Conservation (phyloP, 2,113 vertebrate genomes). For the Regulus satrapa region DNA sequence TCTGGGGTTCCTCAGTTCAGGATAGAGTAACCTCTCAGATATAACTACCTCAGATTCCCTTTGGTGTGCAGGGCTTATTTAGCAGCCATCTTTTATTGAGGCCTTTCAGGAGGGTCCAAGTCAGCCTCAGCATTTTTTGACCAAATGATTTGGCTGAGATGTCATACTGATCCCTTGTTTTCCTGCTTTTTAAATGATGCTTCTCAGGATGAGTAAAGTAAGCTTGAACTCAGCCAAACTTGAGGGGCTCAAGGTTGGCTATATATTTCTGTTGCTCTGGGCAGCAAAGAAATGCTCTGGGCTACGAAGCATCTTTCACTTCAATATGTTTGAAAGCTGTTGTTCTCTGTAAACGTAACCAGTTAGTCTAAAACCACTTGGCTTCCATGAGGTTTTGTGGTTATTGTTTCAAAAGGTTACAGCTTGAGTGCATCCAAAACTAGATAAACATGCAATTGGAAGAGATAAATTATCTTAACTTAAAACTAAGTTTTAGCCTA, state of each 20-base stretch:
- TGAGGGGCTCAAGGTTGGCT: neutral
- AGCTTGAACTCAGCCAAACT: neutral
- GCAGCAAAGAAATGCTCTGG: too few relatives aligned
- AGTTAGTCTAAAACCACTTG: neutral
- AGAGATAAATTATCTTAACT: neutral
- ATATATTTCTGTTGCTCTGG: neutral
- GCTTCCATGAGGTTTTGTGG: neutral
- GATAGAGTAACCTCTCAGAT: neutral
- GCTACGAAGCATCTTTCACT: neutral
- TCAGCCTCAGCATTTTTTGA: neutral
- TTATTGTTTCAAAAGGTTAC: neutral
- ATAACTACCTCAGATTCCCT: neutral
- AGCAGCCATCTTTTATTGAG: neutral
- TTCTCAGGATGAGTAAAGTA: neutral
- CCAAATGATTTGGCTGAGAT: neutral
- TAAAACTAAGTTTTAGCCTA: neutral
- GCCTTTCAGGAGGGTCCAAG: neutral
- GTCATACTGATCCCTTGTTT: neutral
- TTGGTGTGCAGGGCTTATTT: neutral
- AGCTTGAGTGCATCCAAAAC: neutral
- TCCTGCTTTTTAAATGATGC: neutral
- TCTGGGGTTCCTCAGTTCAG: neutral
- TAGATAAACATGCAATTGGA: neutral
- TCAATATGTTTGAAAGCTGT: neutral
- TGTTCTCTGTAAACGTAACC: neutral